These are phyloP conservation scores for Drosophila tani DNA, from an alignment of 1,140 invertebrate genomes.

Conservation along the genomic window DNA sequence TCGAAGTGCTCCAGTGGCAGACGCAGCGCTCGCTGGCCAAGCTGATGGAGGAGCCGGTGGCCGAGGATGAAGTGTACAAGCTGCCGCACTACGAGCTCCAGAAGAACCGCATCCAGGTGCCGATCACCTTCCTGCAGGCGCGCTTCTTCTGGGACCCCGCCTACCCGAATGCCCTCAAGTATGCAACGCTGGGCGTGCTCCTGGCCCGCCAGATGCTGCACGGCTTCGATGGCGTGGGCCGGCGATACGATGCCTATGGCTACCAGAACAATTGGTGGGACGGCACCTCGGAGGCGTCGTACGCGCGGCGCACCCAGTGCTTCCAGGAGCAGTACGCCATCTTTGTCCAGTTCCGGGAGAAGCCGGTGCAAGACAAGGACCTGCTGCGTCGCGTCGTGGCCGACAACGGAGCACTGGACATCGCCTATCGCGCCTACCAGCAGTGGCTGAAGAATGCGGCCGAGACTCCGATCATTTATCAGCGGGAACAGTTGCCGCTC, in stretches of 20 bases:
- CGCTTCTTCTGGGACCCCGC: constrained; percentile 93
- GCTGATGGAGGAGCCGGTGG: constrained; percentile 93
- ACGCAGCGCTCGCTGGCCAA: constrained; percentile 93
- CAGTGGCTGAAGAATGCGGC: constrained; percentile 86
- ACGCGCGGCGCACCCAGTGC: constrained; percentile 94
- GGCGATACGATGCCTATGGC: constrained; percentile 95
- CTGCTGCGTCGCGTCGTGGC: constrained; percentile 93
- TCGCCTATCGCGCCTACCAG: constrained; percentile 94
- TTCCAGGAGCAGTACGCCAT: constrained; percentile 94
- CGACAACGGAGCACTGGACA: constrained; percentile 96
- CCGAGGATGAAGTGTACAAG: constrained; percentile 87
- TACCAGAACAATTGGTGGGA: constrained; percentile 99
- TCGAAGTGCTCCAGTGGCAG: constrained; percentile 91
- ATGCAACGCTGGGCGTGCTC: constrained; percentile 97
- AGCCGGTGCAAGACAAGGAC: constrained; percentile 87
- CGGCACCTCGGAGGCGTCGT: constrained; percentile 93
- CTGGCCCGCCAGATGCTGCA: constrained; percentile 98
- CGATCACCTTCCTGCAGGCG: constrained; percentile 96
- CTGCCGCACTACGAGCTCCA: constrained; percentile 93
- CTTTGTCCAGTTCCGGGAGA: constrained; percentile 60
- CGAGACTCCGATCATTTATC: constrained; percentile 76
- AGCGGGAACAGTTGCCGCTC: constrained; percentile 90
- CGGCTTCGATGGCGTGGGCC: constrained; percentile 97
- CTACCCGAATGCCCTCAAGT: constrained; percentile 96
- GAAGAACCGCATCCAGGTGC: constrained; percentile 98